Evolutionary conservation across 2,888 invertebrate species (phyloP).

Genomic region (Hylaea fasciaria): DNA sequence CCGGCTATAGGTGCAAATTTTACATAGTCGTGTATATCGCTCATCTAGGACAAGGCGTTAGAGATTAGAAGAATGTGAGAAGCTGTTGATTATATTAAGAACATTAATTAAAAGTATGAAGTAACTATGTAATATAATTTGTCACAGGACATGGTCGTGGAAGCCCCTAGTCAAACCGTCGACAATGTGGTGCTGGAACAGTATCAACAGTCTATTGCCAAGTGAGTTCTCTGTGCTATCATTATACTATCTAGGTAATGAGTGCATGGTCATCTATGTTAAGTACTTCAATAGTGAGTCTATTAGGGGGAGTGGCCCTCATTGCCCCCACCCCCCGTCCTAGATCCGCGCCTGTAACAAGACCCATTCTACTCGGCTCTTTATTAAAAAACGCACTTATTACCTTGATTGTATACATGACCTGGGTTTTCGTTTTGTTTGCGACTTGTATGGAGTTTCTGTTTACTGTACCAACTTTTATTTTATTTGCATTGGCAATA

Average conservation of each 20-base stretch:
- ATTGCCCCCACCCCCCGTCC: too few relatives aligned
- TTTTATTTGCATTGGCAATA: not conserved
- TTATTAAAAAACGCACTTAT: conserved; percentile 7
- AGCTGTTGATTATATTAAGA: too few relatives aligned
- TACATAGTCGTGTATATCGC: too few relatives aligned
- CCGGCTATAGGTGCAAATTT: too few relatives aligned
- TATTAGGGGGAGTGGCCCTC: too few relatives aligned
- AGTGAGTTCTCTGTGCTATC: conserved; percentile 82
- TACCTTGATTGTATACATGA: conserved; percentile 11
- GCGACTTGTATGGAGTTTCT: conserved; percentile 23
- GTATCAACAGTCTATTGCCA: conserved; percentile 92
- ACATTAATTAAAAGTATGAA: not conserved
- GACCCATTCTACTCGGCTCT: too few relatives aligned
- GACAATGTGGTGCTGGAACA: conserved; percentile 93
- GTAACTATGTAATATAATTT: not conserved
- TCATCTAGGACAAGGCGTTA: too few relatives aligned
- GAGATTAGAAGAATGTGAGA: too few relatives aligned
- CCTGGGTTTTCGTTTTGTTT: conserved; percentile 12
- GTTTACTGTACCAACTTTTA: conserved; percentile 15
- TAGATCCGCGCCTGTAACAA: too few relatives aligned
- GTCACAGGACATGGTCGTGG: conserved; percentile 67
- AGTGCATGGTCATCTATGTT: conserved; percentile 5
- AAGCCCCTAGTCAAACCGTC: conserved; percentile 75
- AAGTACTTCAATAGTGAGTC: too few relatives aligned
- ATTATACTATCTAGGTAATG: conserved; percentile 10